Base-by-base conservation (phyloP, 2,888 invertebrate species). In the Calliphora vomitoria region DNA sequence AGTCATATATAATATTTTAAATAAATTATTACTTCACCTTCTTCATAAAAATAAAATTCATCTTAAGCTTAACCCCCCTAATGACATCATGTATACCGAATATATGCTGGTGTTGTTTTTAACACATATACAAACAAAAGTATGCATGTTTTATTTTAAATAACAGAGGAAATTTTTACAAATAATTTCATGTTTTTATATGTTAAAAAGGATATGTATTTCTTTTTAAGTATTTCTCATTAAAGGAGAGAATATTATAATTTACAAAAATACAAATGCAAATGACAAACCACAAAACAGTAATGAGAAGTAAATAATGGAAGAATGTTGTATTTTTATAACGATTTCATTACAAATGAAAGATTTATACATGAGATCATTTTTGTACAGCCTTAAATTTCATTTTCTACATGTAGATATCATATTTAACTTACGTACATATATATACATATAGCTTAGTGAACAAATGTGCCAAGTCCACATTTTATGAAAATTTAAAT, bases 191-290 rank as follows among this genome's bases (percentile, higher is more conserved):
- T 44, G 35, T 69, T 58, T 69, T 41, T 58, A 35, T 71, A 20
- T 44, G 31, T 55, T n/a, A 69, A 47, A 58, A 79, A 78, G 55
- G 38, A 79, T 58, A 58, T 69, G 58, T 58, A 31, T 10, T 44
- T 58, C 5, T 44, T 44, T 68, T 69, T 38, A 58, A 79, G 69
- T 47, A 69, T 58, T 68, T 41, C n/a, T 66, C 25, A 64, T 78
- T 60, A 60, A 69, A 18, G 8, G 25, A 15, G 18, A 55, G 20
- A 5, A 8, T 31, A 44, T 35, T 6, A 76, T 50, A 38, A 64
- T 64, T 72, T 75, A 25, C 25, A 68, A 25, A 47, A 31, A 5
- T 13, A 13, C 20, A 66, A 44, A 25, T 47, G 31, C 15, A 25
- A 66, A 53, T 66, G 20, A 64, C 64, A 53, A 64, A 50, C 64